A percentile compares a stretch with the other conserved stretches of the same genome.
Evolutionary conservation across 2,797 vertebrate species (phyloP).

Genomic region (Hippocampus kuda): DNA sequence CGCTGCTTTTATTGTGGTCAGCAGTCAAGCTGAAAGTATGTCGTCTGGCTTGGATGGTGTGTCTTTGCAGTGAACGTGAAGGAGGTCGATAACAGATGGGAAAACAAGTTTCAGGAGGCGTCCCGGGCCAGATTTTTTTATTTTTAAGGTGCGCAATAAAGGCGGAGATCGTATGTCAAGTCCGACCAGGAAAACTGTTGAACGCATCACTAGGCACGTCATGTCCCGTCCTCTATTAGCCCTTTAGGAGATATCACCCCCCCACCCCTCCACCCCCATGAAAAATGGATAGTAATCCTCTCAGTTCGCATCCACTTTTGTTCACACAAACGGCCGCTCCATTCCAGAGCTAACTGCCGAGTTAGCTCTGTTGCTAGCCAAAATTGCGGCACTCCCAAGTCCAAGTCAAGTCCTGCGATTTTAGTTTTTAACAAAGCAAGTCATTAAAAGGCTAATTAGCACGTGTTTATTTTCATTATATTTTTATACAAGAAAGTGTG

Average conservation of each 20-base stretch:
- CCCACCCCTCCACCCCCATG: too few relatives aligned
- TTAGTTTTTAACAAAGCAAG: too few relatives aligned
- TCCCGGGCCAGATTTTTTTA: constrained; percentile 26
- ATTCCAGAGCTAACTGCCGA: too few relatives aligned
- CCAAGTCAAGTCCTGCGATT: too few relatives aligned
- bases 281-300: not conserved
- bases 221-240: not conserved
- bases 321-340: too few relatives aligned
- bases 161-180: constrained; percentile 33
- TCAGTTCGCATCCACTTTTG: not conserved
- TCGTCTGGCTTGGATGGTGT: constrained; percentile 15
- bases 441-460: too few relatives aligned
- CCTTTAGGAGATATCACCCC: not conserved
- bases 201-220: not conserved
- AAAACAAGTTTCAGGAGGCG: constrained; percentile 25
- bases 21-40: constrained; percentile 27
- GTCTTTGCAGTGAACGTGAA: constrained; percentile 22
- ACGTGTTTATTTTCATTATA: too few relatives aligned
- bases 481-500: too few relatives aligned
- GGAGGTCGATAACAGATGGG: constrained; percentile 43
- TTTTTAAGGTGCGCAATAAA: constrained; percentile 37
- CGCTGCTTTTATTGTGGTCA: constrained; percentile 18
- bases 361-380: not conserved
- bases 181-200: constrained; percentile 23
- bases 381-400: not conserved